These are phyloP conservation scores for Agrochola lychnidis DNA, from an alignment of 2,888 invertebrate genomes.

Conservation along the genomic window DNA sequence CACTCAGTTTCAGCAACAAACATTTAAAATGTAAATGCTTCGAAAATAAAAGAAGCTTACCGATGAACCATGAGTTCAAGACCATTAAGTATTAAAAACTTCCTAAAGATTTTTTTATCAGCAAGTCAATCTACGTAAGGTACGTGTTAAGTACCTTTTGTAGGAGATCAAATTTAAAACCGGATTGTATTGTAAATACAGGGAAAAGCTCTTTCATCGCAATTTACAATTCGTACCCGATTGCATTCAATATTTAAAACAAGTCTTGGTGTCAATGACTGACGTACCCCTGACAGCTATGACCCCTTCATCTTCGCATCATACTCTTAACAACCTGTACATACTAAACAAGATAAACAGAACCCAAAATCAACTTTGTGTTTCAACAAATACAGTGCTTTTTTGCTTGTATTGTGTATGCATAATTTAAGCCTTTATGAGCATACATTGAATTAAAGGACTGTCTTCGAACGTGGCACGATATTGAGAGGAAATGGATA, in stretches of 20 bases:
- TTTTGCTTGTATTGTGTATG: conserved; percentile 61
- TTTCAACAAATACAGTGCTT: conserved; percentile 60
- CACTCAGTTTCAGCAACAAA: conserved; percentile 8
- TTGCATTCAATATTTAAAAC: conserved; percentile 52
- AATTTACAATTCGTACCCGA: conserved; percentile 47
- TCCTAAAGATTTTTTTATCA: conserved; percentile 14
- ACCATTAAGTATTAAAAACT: conserved; percentile 25
- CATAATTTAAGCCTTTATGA: conserved; percentile 78
- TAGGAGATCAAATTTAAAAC: conserved; percentile 42
- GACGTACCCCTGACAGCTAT: conserved; percentile 70
- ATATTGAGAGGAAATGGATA: conserved; percentile 68
- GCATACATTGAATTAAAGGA: conserved; percentile 80
- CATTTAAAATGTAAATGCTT: neutral
- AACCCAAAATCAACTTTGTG: conserved; percentile 55
- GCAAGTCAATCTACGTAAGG: neutral
- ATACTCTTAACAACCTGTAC: conserved; percentile 63
- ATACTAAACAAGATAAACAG: conserved; percentile 21
- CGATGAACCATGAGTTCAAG: conserved; percentile 32
- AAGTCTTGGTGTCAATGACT: conserved; percentile 71
- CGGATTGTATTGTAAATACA: conserved; percentile 39
- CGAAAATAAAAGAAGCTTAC: neutral
- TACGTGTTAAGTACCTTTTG: conserved; percentile 13
- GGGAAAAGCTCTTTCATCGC: conserved; percentile 43
- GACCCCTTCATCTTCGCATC: conserved; percentile 74
- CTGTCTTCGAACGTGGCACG: conserved; percentile 69